phyloP scores from a whole-genome alignment of 53 echinoderm and acorn worm species.

The Holothuria leucospilota region DNA sequence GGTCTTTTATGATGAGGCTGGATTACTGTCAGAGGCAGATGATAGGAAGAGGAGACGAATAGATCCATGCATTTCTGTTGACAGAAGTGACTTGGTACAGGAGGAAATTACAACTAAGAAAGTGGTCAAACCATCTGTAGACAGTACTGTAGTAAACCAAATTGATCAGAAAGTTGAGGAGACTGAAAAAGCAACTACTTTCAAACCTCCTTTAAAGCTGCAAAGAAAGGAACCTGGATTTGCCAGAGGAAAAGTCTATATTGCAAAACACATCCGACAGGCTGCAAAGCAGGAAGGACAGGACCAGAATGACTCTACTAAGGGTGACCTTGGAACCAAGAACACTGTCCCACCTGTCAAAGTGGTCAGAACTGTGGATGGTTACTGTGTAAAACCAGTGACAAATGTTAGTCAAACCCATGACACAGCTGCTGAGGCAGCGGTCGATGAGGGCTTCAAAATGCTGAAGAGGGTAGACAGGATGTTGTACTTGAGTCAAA shows the following conservation, averaged over 20 bases:
- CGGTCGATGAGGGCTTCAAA: neutral
- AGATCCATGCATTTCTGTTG: neutral
- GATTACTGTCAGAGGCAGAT: constrained; percentile 58
- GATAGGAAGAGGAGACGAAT: constrained; percentile 6
- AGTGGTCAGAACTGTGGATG: constrained; percentile 13
- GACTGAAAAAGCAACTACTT: neutral
- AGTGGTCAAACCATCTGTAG: neutral
- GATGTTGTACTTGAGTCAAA: constrained; percentile 16
- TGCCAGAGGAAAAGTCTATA: constrained; percentile 27
- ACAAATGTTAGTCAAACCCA: neutral
- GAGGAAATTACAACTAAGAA: neutral
- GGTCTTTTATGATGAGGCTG: constrained; percentile 83
- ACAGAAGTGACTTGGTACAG: too few species aligned
- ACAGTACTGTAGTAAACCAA: neutral
- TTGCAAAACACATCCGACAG: constrained; percentile 29
- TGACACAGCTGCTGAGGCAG: neutral
- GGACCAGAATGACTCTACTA: neutral
- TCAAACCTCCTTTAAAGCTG: neutral
- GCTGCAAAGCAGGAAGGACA: constrained; percentile 26
- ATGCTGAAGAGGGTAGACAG: constrained; percentile 19
- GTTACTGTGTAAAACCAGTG: neutral
- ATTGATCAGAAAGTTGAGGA: neutral
- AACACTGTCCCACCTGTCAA: constrained; percentile 20
- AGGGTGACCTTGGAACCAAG: neutral
- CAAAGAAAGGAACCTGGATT: constrained; percentile 33